These are phyloP conservation scores for Bombus affinis DNA, from an alignment of 1,140 invertebrate species.

Conservation along the genomic window DNA sequence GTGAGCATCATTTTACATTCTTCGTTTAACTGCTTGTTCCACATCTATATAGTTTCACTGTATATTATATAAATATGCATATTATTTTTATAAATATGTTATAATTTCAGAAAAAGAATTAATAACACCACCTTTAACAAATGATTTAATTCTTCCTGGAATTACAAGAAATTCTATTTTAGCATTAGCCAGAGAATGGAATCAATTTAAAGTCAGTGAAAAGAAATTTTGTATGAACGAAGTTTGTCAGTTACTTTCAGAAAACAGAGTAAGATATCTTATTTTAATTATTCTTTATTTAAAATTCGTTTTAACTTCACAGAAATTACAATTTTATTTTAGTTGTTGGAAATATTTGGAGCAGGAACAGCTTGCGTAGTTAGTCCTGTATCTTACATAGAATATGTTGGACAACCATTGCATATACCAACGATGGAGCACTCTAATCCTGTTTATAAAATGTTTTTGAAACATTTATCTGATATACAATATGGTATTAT, in stretches of 20 bases:
- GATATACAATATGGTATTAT: conserved; percentile 95
- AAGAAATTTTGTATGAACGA: conserved; percentile 93
- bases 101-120: conserved; percentile 91
- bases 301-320: neutral
- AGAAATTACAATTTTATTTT: conserved; percentile 66
- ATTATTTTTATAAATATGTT: neutral
- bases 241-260: conserved; percentile 87
- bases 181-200: conserved; percentile 91
- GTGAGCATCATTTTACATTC: conserved; percentile 82
- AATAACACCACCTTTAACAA: conserved; percentile 93
- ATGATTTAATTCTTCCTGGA: conserved; percentile 96
- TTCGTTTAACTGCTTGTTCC: neutral
- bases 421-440: conserved; percentile 90
- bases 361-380: conserved; percentile 96
- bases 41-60: neutral
- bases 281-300: neutral
- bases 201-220: conserved; percentile 94
- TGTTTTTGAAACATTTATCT: conserved; percentile 88
- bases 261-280: conserved; percentile 90
- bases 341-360: conserved; percentile 97
- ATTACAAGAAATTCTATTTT: conserved; percentile 95
- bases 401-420: conserved; percentile 87
- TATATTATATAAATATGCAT: neutral
- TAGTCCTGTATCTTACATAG: conserved; percentile 93
- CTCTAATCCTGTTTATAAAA: conserved; percentile 85